A percentile compares a stretch with the other conserved stretches of the same genome.
These are phyloP conservation scores for Eilema caniola DNA, from an alignment of 2,888 invertebrate species.

Conservation along the genomic window DNA sequence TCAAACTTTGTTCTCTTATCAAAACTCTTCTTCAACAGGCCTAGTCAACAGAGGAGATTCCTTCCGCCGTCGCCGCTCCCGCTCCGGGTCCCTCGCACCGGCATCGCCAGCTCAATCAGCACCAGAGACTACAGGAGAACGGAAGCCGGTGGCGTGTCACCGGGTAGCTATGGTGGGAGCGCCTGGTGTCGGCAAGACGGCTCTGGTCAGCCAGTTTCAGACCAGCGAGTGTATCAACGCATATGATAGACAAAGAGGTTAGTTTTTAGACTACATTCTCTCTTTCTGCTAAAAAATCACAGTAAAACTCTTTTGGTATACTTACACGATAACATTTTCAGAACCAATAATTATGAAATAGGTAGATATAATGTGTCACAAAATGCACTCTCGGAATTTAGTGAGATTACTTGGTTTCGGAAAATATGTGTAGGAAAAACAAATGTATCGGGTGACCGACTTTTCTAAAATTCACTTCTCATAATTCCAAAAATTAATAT, in stretches of 20 bases:
- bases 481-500: too few relatives aligned
- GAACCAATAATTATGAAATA: too few relatives aligned
- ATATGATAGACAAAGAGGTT: conserved; percentile 94
- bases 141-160: conserved; percentile 85
- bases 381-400: too few relatives aligned
- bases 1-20: neutral
- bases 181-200: conserved; percentile 94
- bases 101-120: conserved; percentile 77
- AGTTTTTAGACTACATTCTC: conserved; percentile 32
- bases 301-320: too few relatives aligned
- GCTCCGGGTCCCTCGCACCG: conserved; percentile 94
- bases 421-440: too few relatives aligned
- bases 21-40: conserved; percentile 85
- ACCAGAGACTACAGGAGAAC: conserved; percentile 72
- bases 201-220: conserved; percentile 95
- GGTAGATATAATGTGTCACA: too few relatives aligned
- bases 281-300: too few relatives aligned
- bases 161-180: conserved; percentile 93
- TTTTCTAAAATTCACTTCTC: too few relatives aligned
- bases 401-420: too few relatives aligned
- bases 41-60: conserved; percentile 98
- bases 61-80: conserved; percentile 93
- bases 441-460: too few relatives aligned
- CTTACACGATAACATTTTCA: too few relatives aligned
- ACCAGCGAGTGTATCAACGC: conserved; percentile 98